phyloP scores from a whole-genome alignment of 1,140 invertebrate species.

The Onthophagus taurus region DNA sequence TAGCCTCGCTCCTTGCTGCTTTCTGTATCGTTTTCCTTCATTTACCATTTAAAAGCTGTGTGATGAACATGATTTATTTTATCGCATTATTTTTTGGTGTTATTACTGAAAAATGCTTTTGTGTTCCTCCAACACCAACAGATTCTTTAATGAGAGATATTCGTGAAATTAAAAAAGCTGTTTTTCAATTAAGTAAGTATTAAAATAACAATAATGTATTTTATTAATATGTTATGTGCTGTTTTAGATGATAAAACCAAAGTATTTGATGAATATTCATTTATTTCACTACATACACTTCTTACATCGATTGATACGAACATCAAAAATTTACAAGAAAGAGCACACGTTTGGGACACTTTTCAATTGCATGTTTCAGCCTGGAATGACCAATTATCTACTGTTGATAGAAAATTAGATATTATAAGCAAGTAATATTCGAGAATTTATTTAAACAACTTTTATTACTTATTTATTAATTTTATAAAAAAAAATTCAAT shows the following conservation, averaged over 20 bases:
- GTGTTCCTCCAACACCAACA: slow-evolving; percentile 7
- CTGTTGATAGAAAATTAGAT: slow-evolving; percentile 39
- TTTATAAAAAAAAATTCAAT: not conserved
- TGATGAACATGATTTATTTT: not conserved
- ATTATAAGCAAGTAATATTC: slow-evolving; percentile 37
- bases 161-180: slow-evolving; percentile 16
- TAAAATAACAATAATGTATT: not conserved
- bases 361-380: slow-evolving; percentile 41
- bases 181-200: slow-evolving; percentile 1
- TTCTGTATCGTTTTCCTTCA: no score
- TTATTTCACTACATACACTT: slow-evolving; percentile 30
- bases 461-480: not conserved
- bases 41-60: no score
- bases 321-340: slow-evolving; percentile 36
- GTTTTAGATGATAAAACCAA: no score
- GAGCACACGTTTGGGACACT: slow-evolving; percentile 41
- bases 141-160: slow-evolving; percentile 8
- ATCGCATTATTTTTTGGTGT: not conserved
- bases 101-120: not conserved
- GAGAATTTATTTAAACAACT: not conserved
- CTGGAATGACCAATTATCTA: slow-evolving; percentile 42
- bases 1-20: no score
- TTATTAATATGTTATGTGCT: not conserved
- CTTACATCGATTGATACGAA: slow-evolving; percentile 37
- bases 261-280: no score